phyloP scores from a whole-genome alignment of 2,888 invertebrate genomes.

The Himalopsyche japonica region DNA sequence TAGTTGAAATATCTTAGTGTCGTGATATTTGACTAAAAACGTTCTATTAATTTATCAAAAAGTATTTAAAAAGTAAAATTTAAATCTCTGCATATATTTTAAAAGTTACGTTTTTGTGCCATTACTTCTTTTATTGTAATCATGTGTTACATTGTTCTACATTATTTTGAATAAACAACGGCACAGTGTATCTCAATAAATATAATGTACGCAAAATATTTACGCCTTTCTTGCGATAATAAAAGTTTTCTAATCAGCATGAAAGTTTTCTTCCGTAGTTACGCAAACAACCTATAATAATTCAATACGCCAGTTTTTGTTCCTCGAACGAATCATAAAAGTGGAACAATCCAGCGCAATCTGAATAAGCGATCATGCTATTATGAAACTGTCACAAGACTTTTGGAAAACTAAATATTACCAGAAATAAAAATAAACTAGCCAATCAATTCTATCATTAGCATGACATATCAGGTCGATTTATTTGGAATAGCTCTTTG shows the following conservation, averaged over 20 bases:
- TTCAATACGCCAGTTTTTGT: background rate
- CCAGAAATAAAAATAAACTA: background rate
- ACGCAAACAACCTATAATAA: background rate
- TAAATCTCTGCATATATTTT: no score
- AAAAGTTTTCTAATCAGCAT: background rate
- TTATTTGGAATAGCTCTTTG: background rate
- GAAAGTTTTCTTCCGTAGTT: background rate
- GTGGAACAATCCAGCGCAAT: background rate
- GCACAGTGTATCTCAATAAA: background rate
- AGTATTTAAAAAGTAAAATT: no score
- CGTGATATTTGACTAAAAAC: no score
- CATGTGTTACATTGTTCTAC: no score
- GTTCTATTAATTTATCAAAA: no score
- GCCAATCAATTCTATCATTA: background rate
- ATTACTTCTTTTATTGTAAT: no score
- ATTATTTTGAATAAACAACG: background rate
- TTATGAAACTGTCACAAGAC: background rate
- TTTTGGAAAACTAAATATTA: background rate
- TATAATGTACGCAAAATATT: background rate
- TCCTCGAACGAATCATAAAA: background rate
- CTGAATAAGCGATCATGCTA: background rate
- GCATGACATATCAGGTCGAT: background rate
- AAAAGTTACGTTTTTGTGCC: no score
- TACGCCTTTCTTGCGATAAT: background rate
- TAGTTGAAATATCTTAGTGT: no score